Conservation (phyloP, 2,797 vertebrate genomes). For the Carcharodon carcharias region DNA sequence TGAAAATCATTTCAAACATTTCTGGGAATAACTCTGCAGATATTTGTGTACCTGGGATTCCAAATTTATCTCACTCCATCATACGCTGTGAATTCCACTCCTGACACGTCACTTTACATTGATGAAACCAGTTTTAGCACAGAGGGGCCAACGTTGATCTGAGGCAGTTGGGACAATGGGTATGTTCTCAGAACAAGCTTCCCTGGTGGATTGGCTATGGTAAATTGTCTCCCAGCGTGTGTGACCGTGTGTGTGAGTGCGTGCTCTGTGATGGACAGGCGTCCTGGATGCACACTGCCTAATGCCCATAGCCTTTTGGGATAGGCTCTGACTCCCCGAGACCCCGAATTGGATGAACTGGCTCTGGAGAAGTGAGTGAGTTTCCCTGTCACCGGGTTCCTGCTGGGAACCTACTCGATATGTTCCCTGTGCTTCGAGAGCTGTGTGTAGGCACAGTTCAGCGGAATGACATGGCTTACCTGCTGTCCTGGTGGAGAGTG, state of each 20-base stretch:
- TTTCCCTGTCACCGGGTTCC: background rate
- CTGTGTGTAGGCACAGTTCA: background rate
- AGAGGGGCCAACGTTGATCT: background rate
- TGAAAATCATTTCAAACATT: background rate
- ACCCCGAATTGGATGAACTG: too few species aligned
- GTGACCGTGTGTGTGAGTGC: too few species aligned
- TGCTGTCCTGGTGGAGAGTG: constrained; percentile 83
- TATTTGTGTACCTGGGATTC: background rate
- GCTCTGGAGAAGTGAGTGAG: background rate
- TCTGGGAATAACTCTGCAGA: background rate
- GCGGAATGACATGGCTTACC: constrained; percentile 56
- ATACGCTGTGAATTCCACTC: background rate
- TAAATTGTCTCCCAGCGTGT: too few species aligned
- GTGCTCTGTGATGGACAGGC: too few species aligned
- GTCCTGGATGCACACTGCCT: too few species aligned
- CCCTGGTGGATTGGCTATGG: background rate
- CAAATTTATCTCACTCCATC: background rate
- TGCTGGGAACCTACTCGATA: background rate
- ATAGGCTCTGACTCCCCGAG: too few species aligned
- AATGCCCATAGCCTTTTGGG: too few species aligned
- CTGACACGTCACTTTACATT: background rate
- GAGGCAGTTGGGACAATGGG: background rate
- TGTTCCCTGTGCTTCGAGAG: too few species aligned
- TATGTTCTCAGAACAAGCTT: background rate
- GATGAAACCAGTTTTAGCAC: background rate